These are phyloP conservation scores for Eumaeus atala DNA, from an alignment of 1,140 invertebrate genomes.

Conservation along the genomic window DNA sequence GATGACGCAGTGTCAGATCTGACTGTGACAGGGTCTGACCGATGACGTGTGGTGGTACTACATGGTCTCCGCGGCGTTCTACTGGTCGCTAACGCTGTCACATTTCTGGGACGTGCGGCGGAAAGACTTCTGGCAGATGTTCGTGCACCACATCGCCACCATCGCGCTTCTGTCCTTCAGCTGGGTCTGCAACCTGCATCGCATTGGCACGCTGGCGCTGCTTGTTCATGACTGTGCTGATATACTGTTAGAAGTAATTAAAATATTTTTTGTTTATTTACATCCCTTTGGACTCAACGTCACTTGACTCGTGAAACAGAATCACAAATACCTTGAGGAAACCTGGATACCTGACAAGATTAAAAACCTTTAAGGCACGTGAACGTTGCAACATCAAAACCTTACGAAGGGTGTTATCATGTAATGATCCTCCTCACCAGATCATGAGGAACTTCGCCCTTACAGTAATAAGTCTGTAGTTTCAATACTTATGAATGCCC, in stretches of 20 bases:
- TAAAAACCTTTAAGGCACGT: too few relatives aligned
- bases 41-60: slow-evolving; percentile 95
- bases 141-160: slow-evolving; percentile 95
- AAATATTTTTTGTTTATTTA: too few relatives aligned
- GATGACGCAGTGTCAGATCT: slow-evolving; percentile 92
- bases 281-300: too few relatives aligned
- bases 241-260: slow-evolving; percentile 90
- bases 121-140: slow-evolving; percentile 99
- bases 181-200: slow-evolving; percentile 94
- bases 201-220: slow-evolving; percentile 93
- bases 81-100: slow-evolving; percentile 94
- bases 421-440: too few relatives aligned
- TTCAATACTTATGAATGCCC: too few relatives aligned
- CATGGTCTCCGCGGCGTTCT: slow-evolving; percentile 95
- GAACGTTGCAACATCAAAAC: too few relatives aligned
- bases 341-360: too few relatives aligned
- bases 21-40: slow-evolving; percentile 81
- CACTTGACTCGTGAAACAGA: too few relatives aligned
- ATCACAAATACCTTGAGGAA: too few relatives aligned
- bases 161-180: slow-evolving; percentile 92
- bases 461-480: too few relatives aligned
- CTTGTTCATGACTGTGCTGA: slow-evolving; percentile 96
- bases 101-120: slow-evolving; percentile 95
- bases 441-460: too few relatives aligned
- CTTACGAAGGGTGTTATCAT: too few relatives aligned